phyloP scores from a whole-genome alignment of 2,797 vertebrate species.

The Fistularia commersonii region DNA sequence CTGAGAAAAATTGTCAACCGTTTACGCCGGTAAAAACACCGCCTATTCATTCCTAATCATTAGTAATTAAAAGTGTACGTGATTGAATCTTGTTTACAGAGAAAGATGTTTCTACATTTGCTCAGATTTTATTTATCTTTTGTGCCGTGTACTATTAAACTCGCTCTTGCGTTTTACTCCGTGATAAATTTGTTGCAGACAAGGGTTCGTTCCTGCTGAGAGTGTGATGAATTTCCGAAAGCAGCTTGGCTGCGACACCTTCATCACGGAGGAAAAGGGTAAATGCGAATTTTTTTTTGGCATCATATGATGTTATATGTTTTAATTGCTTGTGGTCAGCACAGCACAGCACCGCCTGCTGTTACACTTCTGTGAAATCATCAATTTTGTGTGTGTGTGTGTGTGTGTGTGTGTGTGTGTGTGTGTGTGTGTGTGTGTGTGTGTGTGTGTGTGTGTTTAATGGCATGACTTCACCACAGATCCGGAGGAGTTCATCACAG shows the following conservation, averaged over 20 bases:
- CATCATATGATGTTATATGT: neutral
- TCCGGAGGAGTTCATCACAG: constrained; percentile 80
- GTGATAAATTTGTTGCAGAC: constrained; percentile 56
- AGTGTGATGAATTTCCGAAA: constrained; percentile 80
- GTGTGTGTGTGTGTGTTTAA: neutral
- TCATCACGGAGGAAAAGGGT: constrained; percentile 82
- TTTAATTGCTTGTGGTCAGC: neutral
- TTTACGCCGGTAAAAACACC: constrained; percentile 73
- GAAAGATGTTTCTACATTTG: neutral
- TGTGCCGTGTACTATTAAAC: neutral
- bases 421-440: neutral
- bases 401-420: too few species aligned
- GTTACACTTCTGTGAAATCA: too few species aligned
- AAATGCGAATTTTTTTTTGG: too few species aligned
- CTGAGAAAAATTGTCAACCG: constrained; percentile 77
- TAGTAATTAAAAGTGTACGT: too few species aligned
- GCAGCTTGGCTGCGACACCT: constrained; percentile 79
- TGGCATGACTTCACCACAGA: constrained; percentile 52
- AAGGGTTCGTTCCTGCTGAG: constrained; percentile 80
- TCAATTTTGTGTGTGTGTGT: too few species aligned
- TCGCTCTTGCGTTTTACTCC: constrained; percentile 12
- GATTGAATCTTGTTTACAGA: too few species aligned
- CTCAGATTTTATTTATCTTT: too few species aligned
- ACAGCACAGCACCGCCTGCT: too few species aligned
- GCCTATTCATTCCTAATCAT: neutral